These are phyloP conservation scores for Diabrotica balteata DNA, from an alignment of 2,888 invertebrate genomes.

Conservation along the genomic window DNA sequence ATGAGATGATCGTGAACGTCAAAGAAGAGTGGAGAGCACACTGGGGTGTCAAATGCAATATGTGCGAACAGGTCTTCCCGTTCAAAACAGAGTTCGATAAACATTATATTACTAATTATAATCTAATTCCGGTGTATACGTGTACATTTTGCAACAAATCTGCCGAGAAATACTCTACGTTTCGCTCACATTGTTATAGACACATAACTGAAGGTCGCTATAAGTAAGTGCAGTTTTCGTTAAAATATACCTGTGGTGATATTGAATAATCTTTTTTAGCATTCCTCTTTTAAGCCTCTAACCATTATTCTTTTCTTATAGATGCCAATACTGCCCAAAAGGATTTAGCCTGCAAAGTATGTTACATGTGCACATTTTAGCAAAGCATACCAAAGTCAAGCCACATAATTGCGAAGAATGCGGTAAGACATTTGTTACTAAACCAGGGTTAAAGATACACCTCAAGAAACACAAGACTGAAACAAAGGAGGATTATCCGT, in stretches of 20 bases:
- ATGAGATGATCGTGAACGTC: constrained; percentile 61
- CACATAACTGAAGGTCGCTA: constrained; percentile 66
- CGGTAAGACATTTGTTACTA: constrained; percentile 60
- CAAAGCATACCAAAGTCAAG: constrained; percentile 61
- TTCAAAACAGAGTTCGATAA: constrained; percentile 64
- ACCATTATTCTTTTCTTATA: constrained; percentile 41
- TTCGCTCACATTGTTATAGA: constrained; percentile 66
- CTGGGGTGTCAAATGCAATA: constrained; percentile 66
- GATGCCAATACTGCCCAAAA: constrained; percentile 65
- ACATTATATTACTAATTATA: constrained; percentile 60
- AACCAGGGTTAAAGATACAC: constrained; percentile 62
- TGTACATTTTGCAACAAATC: constrained; percentile 67
- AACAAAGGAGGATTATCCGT: constrained; percentile 58
- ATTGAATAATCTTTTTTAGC: no score
- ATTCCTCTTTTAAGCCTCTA: no score
- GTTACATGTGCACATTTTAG: constrained; percentile 64
- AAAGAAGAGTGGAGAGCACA: constrained; percentile 58
- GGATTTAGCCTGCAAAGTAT: constrained; percentile 64
- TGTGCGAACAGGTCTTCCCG: constrained; percentile 63
- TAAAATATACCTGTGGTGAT: no score
- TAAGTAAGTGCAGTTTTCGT: constrained; percentile 58
- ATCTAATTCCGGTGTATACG: constrained; percentile 63
- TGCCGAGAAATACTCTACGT: constrained; percentile 64
- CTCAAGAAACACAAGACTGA: constrained; percentile 60
- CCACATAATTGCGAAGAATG: constrained; percentile 60